Evolutionary conservation across 1,140 invertebrate genomes (phyloP).

Genomic region (Brachionus manjavacas): DNA sequence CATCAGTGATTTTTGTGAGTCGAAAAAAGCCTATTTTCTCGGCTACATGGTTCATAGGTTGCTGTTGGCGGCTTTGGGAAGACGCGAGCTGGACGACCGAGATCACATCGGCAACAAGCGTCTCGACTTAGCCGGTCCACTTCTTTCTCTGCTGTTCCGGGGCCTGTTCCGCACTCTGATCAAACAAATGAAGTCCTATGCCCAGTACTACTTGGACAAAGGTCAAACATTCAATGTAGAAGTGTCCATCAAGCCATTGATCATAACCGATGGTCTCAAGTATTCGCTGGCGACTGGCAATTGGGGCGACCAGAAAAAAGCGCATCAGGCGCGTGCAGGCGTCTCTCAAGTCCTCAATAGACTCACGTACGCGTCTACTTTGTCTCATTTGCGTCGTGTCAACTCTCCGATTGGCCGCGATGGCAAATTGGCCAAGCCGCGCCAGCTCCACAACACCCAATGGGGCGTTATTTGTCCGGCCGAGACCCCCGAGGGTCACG

Average conservation of each 20-base stretch:
- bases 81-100: slow-evolving; percentile 90
- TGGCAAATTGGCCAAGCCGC: slow-evolving; percentile 93
- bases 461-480: slow-evolving; percentile 99
- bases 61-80: slow-evolving; percentile 82
- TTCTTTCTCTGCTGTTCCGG: slow-evolving; percentile 89
- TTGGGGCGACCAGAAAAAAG: slow-evolving; percentile 99
- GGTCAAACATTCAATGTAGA: slow-evolving; percentile 97
- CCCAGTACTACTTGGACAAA: slow-evolving; percentile 95
- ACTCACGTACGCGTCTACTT: slow-evolving; percentile 91
- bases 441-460: slow-evolving; percentile 93
- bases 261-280: slow-evolving; percentile 93
- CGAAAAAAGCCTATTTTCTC: slow-evolving; percentile 95
- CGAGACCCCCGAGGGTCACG: slow-evolving; percentile 85
- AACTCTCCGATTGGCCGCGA: slow-evolving; percentile 98
- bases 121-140: slow-evolving; percentile 88
- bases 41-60: slow-evolving; percentile 98
- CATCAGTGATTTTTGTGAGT: slow-evolving; percentile 97
- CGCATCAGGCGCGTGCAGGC: slow-evolving; percentile 89
- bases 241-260: slow-evolving; percentile 90
- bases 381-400: slow-evolving; percentile 90
- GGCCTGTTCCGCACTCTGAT: slow-evolving; percentile 56
- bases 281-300: slow-evolving; percentile 97
- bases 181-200: slow-evolving; percentile 78
- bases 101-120: slow-evolving; percentile 99
- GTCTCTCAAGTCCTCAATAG: slow-evolving; percentile 73